phyloP scores from a whole-genome alignment of 1,140 invertebrate species.

The Sycophaga agraensis region DNA sequence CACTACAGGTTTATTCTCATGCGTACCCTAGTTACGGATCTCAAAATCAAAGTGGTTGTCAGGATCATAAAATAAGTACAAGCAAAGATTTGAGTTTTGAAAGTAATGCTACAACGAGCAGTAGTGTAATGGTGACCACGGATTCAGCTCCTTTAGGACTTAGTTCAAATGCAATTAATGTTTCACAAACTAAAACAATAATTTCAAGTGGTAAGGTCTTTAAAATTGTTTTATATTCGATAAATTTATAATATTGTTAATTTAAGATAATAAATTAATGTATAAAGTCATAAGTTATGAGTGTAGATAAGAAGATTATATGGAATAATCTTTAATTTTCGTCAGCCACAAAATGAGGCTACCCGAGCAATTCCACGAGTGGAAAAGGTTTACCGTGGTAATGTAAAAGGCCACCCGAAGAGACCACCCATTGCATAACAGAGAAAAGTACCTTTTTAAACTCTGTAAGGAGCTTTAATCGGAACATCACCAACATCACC shows the following conservation, averaged over 20 bases:
- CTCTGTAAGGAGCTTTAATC: no score
- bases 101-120: constrained; percentile 56
- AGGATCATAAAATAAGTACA: constrained; percentile 56
- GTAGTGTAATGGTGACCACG: constrained; percentile 56
- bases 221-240: background rate
- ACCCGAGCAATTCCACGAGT: no score
- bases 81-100: constrained; percentile 62
- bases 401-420: no score
- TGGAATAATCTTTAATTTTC: no score
- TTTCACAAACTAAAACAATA: constrained; percentile 56
- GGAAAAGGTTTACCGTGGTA: no score
- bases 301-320: no score
- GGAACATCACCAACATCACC: no score
- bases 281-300: no score
- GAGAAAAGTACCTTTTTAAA: no score
- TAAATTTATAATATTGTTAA: background rate
- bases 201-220: constrained; percentile 51
- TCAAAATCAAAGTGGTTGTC: constrained; percentile 48
- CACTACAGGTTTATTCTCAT: constrained; percentile 48
- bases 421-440: no score
- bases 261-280: no score
- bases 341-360: no score
- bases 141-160: constrained; percentile 57
- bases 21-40: constrained; percentile 49
- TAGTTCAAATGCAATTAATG: constrained; percentile 46